Evolutionary conservation across 92 coral and sea anemone genomes (phyloP), one percentile per base, ranked within the genome.

Genomic region (Hydrozoanthus gracilis): DNA sequence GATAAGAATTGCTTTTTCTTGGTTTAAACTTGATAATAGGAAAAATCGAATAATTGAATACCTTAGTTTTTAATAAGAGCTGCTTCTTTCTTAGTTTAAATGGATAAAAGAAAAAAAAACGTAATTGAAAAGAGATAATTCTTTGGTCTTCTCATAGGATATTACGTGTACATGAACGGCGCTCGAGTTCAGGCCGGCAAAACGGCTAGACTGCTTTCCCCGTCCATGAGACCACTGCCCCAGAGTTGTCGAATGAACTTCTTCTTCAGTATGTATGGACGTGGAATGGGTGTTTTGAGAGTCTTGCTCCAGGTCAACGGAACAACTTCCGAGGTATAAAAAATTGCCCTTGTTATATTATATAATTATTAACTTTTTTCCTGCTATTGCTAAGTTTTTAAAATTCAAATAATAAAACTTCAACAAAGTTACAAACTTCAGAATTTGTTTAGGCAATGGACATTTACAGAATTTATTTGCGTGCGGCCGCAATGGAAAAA

Each of bases 221-320:
- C 92, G 11, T 44, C 62, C 44, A 78, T 92, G 67, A 73, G 76
- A 27, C 72, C 95, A 11, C 18, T 92, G 15, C 91, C 94, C 45
- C 72, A 92, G 3, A 94, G 92, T 86, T 96, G 99, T 49, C 90
- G 88, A 17, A 79, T 96, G 56, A 91, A 91, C 85, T 95, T 95
- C 95, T 96, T 94, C 92, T 96, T 91, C 78, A 89, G 83, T 73
- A 95, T 96, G 98, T 91, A 89, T 74, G 99, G 99, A 18, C 49
- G 83, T 45, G 92, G 93, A 4, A 76, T 96, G 86, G 99, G 99
- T 6, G 82, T 86, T 11, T 84, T 96, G 71, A 80, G 91, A 66
- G 72, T 96, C 74, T 77, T 83, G 1, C 84, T 95, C n/a, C 73
- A 90, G 52, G 92, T 82, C 18, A 88, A 90, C 79, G 92, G 88